A percentile compares a stretch with the other conserved stretches of the same genome.
These are phyloP conservation scores for Gnathonemus longibarbis DNA, from an alignment of 2,113 vertebrate species.

Conservation along the genomic window DNA sequence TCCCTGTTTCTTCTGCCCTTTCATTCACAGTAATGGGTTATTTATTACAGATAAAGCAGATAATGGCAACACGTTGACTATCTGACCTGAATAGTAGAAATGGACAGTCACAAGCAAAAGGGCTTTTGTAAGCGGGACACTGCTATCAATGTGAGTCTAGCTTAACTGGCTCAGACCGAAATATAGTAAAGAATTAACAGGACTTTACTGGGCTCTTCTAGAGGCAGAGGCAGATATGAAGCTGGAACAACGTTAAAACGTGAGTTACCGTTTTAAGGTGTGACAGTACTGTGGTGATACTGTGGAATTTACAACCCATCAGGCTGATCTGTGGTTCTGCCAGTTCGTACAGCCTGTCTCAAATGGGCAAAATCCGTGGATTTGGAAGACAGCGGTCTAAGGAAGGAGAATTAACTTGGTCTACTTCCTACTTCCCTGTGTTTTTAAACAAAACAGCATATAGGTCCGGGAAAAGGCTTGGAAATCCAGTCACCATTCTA, in stretches of 20 bases:
- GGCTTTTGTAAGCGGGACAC: background rate
- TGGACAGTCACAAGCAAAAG: background rate
- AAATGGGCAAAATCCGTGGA: background rate
- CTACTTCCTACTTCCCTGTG: background rate
- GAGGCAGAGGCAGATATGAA: background rate
- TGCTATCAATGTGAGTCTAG: background rate
- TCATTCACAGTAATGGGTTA: background rate
- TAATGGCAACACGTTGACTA: background rate
- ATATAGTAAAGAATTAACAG: background rate
- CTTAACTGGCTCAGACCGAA: background rate
- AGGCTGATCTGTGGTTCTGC: background rate
- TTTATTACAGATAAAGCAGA: background rate
- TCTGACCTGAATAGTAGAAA: background rate
- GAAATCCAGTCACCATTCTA: background rate
- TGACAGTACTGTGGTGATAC: background rate
- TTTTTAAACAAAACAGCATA: background rate
- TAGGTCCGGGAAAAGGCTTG: background rate
- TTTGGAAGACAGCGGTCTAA: background rate
- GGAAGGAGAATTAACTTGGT: background rate
- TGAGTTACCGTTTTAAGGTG: background rate
- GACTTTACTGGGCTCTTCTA: background rate
- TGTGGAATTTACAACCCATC: background rate
- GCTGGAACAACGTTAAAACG: background rate
- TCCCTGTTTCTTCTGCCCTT: background rate
- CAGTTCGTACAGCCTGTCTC: background rate